phyloP scores from a whole-genome alignment of 2,888 invertebrate species.

The Junonia oenone region DNA sequence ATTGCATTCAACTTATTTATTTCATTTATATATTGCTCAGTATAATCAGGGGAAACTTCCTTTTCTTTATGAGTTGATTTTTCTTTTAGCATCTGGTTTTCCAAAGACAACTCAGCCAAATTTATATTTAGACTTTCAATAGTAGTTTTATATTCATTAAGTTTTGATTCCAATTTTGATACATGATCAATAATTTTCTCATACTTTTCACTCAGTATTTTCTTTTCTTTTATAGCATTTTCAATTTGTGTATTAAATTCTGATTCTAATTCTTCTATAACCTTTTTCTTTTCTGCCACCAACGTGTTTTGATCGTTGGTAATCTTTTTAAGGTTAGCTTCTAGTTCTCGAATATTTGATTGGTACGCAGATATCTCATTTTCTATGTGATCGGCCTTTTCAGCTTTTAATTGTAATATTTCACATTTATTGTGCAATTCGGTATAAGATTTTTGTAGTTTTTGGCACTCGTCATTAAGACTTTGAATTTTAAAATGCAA shows the following conservation, averaged over 20 bases:
- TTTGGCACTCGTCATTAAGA: constrained; percentile 73
- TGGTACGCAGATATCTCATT: constrained; percentile 49
- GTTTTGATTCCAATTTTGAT: constrained; percentile 48
- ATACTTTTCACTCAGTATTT: constrained; percentile 66
- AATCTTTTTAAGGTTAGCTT: constrained; percentile 57
- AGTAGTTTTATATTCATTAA: constrained; percentile 55
- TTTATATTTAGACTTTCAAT: constrained; percentile 52
- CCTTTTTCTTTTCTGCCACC: constrained; percentile 60
- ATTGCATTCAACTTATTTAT: constrained; percentile 77
- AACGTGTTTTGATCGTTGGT: constrained; percentile 57
- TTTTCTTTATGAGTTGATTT: constrained; percentile 40
- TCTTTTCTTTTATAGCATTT: constrained; percentile 70
- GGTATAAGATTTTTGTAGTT: constrained; percentile 61
- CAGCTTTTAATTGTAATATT: constrained; percentile 52
- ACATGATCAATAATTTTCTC: constrained; percentile 73
- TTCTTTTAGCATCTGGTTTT: constrained; percentile 52
- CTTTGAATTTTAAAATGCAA: constrained; percentile 75
- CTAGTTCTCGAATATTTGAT: constrained; percentile 62
- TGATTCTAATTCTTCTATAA: constrained; percentile 66
- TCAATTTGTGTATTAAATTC: constrained; percentile 69
- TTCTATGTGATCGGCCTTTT: constrained; percentile 49
- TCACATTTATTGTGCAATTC: constrained; percentile 62
- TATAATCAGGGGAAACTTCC: constrained; percentile 53
- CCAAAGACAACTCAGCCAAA: constrained; percentile 51
- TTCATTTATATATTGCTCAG: constrained; percentile 74